A percentile compares a stretch with the other conserved stretches of the same genome.
These are phyloP conservation scores for Phyllotreta cruciferae DNA, from an alignment of 2,888 invertebrate species.

Conservation along the genomic window DNA sequence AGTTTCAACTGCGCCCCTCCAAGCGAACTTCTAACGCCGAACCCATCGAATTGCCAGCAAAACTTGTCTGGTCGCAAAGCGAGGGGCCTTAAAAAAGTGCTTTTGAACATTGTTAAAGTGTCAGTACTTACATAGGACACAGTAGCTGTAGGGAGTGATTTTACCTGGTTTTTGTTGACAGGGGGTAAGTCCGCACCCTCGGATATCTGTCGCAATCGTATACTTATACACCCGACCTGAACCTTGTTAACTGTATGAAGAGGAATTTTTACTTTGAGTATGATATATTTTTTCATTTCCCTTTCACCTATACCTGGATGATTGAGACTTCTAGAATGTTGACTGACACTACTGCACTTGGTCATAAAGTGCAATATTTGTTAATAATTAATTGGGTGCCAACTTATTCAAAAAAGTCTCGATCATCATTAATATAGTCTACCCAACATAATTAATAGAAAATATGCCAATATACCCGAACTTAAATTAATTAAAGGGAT, in stretches of 20 bases:
- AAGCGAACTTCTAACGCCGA: conserved; percentile 20
- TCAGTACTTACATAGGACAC: conserved; percentile 59
- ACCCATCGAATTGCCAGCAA: neutral
- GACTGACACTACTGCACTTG: no score
- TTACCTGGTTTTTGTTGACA: conserved; percentile 56
- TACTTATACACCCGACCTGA: conserved; percentile 37
- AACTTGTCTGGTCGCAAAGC: conserved; percentile 44
- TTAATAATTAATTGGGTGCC: no score
- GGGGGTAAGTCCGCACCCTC: conserved; percentile 49
- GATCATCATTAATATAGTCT: no score
- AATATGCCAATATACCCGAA: conserved; percentile 9
- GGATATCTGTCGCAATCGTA: conserved; percentile 47
- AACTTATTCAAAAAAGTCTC: no score
- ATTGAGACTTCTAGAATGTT: no score
- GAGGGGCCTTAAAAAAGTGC: conserved; percentile 53
- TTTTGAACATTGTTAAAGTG: conserved; percentile 59
- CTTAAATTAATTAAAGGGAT: conserved; percentile 24
- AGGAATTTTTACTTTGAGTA: conserved; percentile 5
- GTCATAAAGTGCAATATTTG: no score
- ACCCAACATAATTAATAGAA: neutral
- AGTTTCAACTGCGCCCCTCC: conserved; percentile 51
- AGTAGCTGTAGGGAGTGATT: conserved; percentile 57
- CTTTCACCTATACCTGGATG: no score
- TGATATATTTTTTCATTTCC: conserved; percentile 1
- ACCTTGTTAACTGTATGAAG: neutral